Conservation (phyloP, 2,113 vertebrate species). For the Gulo gulo region DNA sequence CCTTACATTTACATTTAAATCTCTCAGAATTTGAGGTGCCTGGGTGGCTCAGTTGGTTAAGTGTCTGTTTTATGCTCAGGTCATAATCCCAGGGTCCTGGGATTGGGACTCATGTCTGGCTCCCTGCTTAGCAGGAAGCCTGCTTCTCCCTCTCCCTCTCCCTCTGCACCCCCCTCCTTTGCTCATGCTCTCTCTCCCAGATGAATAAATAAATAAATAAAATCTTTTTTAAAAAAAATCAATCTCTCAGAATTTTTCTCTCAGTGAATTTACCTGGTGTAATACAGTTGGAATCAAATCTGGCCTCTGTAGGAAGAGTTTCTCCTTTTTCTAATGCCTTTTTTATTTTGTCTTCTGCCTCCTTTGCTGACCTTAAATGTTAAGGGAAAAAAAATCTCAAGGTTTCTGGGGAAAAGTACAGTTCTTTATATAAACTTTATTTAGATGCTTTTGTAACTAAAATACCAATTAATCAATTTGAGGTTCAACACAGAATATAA, state of each 20-base stretch:
- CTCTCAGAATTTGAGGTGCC: neutral
- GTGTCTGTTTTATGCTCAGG: neutral
- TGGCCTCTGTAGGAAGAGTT: slow-evolving; percentile 93
- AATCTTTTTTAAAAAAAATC: neutral
- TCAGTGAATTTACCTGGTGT: slow-evolving; percentile 90
- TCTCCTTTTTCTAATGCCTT: slow-evolving; percentile 98
- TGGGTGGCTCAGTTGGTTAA: neutral
- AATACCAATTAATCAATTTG: slow-evolving; percentile 18
- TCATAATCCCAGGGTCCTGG: neutral
- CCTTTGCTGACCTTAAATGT: slow-evolving; percentile 93
- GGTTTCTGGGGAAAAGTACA: neutral
- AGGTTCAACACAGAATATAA: slow-evolving; percentile 11
- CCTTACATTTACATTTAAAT: neutral
- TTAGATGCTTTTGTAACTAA: slow-evolving; percentile 43
- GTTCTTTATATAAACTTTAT: neutral
- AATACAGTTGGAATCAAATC: slow-evolving; percentile 99
- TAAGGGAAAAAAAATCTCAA: slow-evolving; percentile 7
- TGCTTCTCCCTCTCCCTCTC: neutral
- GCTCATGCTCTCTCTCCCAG: neutral
- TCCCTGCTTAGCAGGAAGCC: neutral
- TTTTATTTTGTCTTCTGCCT: slow-evolving; percentile 99
- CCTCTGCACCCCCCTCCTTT: neutral
- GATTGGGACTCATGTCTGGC: neutral
- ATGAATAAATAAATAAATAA: neutral
- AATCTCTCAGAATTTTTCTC: neutral